Evolutionary conservation across 2,113 vertebrate genomes (phyloP), one percentile per base, ranked within the genome.

Genomic region (Hydrolagus affinis): DNA sequence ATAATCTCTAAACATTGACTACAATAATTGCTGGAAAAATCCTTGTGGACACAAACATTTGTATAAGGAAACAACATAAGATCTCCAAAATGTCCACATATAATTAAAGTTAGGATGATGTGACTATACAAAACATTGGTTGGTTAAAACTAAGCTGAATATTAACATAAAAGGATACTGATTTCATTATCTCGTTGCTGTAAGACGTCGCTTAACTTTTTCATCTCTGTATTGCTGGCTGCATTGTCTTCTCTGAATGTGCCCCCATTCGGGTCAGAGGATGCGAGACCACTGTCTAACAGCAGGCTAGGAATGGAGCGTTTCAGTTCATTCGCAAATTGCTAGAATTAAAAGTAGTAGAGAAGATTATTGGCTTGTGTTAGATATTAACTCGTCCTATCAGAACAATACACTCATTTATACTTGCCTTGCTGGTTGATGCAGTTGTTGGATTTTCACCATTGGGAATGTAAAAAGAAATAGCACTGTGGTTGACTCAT

Each of bases 151-250:
- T n/a, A 28, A 83, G 21, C 11, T 78, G 10, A 60, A n/a, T 78
- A 11, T 62, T 23, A 57, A 60, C 11, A 17, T 72, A 62, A 89
- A 97, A 99, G 95, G 97, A 99, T 99, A 98, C 95, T 95, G 88
- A 99, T 99, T 91, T 99, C 97, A 71, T 94, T 93, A 87, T 99
- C 95, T 75, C 97, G 94, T 85, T 99, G 96, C 62, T 88, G 90
- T 6, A 99, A 89, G 89, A 94, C 89, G 71, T 94, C 93, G 87
- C 88, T 94, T 72, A 98, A 86, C 87, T 92, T 96, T 88, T 89
- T 88, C 57, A 93, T 15, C 72, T 96, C 93, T 59, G 86, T 86
- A 1, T 85, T 85, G 68, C 8, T n/a, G 3, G 25, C 44, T 59
- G 88, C 87, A 44, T 87, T 86, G 3, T 87, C 83, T 12, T 88